Evolutionary conservation across 2,888 invertebrate species (phyloP).

Genomic region (Stictocephala bisonia): DNA sequence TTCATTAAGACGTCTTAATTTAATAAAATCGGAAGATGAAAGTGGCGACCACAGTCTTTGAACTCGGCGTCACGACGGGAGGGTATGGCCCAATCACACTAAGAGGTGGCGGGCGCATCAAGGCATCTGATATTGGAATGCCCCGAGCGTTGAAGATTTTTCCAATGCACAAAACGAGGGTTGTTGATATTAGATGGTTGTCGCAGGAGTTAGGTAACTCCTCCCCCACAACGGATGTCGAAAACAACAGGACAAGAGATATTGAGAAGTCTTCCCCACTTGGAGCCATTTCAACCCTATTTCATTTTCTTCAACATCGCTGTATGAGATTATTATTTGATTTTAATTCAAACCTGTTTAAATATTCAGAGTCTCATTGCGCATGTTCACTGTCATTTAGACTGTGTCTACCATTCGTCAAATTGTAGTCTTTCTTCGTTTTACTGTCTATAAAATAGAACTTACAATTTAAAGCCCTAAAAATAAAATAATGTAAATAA

Average conservation of each 20-base stretch:
- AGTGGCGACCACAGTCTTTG: constrained; percentile 29
- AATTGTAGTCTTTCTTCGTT: no score
- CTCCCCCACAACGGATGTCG: no score
- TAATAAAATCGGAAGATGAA: constrained; percentile 39
- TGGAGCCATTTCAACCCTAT: constrained; percentile 30
- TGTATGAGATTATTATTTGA: constrained; percentile 40
- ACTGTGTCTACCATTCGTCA: no score
- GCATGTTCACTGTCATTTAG: no score
- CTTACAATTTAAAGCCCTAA: no score
- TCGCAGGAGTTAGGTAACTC: background rate
- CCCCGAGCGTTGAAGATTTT: constrained; percentile 47
- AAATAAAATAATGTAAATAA: no score
- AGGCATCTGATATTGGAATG: constrained; percentile 16
- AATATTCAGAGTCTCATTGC: constrained; percentile 42
- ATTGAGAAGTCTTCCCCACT: constrained; percentile 6
- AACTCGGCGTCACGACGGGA: no score
- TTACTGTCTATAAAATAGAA: no score
- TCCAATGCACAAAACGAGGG: constrained; percentile 42
- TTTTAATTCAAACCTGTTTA: constrained; percentile 44
- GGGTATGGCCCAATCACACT: constrained; percentile 43
- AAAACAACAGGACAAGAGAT: constrained; percentile 22
- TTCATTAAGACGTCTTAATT: constrained; percentile 36
- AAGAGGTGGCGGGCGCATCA: constrained; percentile 30
- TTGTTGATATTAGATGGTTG: constrained; percentile 44
- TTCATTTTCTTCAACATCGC: constrained; percentile 3